Evolutionary conservation across 2,888 invertebrate genomes (phyloP), one percentile per base, ranked within the genome.

Genomic region (Nomada flava): DNA sequence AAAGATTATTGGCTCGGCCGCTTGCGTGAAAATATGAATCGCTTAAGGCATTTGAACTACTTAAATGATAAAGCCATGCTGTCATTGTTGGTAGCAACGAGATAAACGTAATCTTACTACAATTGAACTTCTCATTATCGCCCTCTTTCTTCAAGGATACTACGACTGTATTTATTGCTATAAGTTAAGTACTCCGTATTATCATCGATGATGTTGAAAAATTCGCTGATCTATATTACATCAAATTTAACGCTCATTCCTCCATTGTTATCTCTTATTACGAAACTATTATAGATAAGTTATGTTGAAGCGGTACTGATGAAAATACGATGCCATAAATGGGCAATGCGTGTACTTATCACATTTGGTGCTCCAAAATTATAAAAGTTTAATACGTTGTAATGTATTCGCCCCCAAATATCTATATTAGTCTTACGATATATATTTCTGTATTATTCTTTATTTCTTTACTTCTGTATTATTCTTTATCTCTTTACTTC

Each of bases 191-290:
- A 59, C 29, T 20, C 20, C 10, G 4, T 26, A n/a, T 64, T 57
- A 64, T 64, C 73, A 15, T 2, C 9, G 11, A 64, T 1, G 18
- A 7, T 57, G 36, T 29, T 57, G 29, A 55, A 9, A 26, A 47
- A 47, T 64, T 23, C 36, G 23, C 36, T 11, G 10, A 42, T 42
- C 36, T 23, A 9, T 13, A 23, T 65, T 59, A 36, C 23, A 23
- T 18, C 13, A 36, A 5, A 20, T 59, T 44, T 23, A 42, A 36
- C 47, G 44, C 2, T n/a, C 20, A 5, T 7, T 20, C 50, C 47
- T 70, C 36, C 15, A 26, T 23, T 11, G 13, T 26, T 63, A 72
- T 72, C 63, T 53, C n/a, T 11, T 2, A 13, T n/a, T 20, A 67
- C 10, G n/a, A 42, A 20, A 42, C 18, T 29, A 29, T 52, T 29